These are phyloP conservation scores for Cremastobaeus sp. DNA, from an alignment of 2,888 invertebrate genomes.

Conservation along the genomic window DNA sequence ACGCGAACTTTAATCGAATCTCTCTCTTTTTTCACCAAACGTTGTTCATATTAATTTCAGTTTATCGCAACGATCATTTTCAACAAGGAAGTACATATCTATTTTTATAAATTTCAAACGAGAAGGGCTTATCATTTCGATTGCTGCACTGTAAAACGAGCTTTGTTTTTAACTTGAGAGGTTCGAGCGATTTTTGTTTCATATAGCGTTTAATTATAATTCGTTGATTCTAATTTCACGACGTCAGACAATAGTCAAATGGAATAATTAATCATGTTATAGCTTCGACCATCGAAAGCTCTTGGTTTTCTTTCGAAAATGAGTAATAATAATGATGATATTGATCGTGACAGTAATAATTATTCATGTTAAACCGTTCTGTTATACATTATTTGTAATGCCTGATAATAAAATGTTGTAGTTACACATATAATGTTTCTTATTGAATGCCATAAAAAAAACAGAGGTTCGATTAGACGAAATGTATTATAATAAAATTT, in stretches of 20 bases:
- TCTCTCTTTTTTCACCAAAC: conserved; percentile 8
- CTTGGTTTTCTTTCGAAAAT: conserved; percentile 19
- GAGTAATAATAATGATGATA: conserved; percentile 24
- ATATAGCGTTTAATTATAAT: conserved; percentile 2
- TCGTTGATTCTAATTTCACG: conserved; percentile 20
- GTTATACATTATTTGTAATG: conserved; percentile 55
- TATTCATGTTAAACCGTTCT: conserved; percentile 45
- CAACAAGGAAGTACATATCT: conserved; percentile 10
- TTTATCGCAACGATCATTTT: neutral
- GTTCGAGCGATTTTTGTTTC: conserved; percentile 17
- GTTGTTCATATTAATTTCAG: neutral
- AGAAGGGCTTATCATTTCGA: neutral
- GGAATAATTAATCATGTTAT: conserved; percentile 8
- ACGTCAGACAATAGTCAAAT: conserved; percentile 17
- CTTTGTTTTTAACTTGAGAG: conserved; percentile 16
- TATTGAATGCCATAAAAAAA: conserved; percentile 45
- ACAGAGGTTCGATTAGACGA: conserved; percentile 52
- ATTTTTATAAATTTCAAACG: conserved; percentile 20
- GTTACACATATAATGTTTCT: conserved; percentile 57
- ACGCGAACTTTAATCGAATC: conserved; percentile 23
- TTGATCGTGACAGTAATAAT: conserved; percentile 26
- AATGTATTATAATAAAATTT: conserved; percentile 59
- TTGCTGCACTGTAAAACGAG: neutral
- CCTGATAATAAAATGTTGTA: conserved; percentile 60
- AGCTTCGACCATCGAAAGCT: conserved; percentile 6